Percentiles rank a stretch among this genome's conserved stretches.
Conservation (phyloP, 2,888 invertebrate species). For the Geotrupes spiniger region DNA sequence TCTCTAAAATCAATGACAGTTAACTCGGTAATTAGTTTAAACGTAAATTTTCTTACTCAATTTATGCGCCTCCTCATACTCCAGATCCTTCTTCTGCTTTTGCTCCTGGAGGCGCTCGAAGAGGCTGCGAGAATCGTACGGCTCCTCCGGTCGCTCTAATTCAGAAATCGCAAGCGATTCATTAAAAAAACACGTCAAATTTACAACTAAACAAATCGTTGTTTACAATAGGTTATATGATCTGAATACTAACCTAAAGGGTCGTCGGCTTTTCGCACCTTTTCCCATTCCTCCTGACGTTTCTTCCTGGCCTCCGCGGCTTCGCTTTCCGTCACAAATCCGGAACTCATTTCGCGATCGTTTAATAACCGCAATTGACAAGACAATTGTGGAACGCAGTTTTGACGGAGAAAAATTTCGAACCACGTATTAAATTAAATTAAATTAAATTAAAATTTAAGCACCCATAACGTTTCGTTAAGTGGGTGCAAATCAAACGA, state of each 20-base stretch:
- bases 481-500: too few relatives aligned
- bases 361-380: too few relatives aligned
- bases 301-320: constrained; percentile 74
- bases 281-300: constrained; percentile 96
- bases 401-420: too few relatives aligned
- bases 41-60: constrained; percentile 67
- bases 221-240: not conserved
- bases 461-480: too few relatives aligned
- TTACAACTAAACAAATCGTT: too few relatives aligned
- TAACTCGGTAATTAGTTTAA: not conserved
- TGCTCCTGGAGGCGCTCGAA: constrained; percentile 92
- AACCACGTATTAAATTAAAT: too few relatives aligned
- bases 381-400: too few relatives aligned
- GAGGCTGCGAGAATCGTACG: constrained; percentile 79
- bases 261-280: constrained; percentile 85
- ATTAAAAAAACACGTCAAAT: constrained; percentile 4
- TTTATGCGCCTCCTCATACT: constrained; percentile 93
- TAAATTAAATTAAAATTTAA: too few relatives aligned
- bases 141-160: constrained; percentile 68
- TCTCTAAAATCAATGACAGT: constrained; percentile 56
- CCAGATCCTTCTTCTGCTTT: constrained; percentile 84
- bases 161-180: constrained; percentile 8
- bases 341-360: constrained; percentile 87
- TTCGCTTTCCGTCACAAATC: constrained; percentile 88
- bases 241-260: constrained; percentile 69